A percentile compares a stretch with the other conserved stretches of the same genome.
Evolutionary conservation across 2,113 vertebrate genomes (phyloP).

Genomic region (Steatornis caripensis): DNA sequence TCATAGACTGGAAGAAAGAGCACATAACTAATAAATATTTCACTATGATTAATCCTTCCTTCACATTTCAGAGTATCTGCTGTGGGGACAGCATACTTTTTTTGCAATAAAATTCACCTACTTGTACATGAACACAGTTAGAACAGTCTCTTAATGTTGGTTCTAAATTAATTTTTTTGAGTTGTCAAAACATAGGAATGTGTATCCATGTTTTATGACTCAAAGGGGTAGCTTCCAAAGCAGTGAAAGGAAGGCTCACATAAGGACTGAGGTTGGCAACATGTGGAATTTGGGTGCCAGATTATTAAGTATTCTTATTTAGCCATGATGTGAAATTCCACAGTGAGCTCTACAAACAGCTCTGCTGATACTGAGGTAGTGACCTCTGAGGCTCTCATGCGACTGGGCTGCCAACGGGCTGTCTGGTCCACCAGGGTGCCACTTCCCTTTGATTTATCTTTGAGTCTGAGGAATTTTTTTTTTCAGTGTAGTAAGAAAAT

Average conservation of each 20-base stretch:
- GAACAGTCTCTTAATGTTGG: neutral
- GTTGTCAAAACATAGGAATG: neutral
- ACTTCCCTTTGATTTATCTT: constrained; percentile 54
- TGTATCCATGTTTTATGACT: neutral
- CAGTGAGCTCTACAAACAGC: neutral
- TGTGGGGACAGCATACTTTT: neutral
- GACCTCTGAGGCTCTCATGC: constrained; percentile 45
- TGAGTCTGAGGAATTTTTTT: constrained; percentile 41
- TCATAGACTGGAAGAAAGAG: neutral
- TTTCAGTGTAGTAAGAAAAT: neutral
- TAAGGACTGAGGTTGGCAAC: neutral
- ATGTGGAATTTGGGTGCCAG: constrained; percentile 28
- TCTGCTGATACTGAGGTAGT: constrained; percentile 26
- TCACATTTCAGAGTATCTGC: neutral
- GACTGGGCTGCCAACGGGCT: constrained; percentile 42
- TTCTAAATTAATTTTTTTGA: neutral
- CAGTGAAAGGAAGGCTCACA: neutral
- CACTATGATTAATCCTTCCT: neutral
- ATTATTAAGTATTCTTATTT: constrained; percentile 35
- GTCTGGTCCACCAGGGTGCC: constrained; percentile 38
- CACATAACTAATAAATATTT: neutral
- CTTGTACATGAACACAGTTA: neutral
- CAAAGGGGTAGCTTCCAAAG: neutral
- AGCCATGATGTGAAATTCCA: neutral
- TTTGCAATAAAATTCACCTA: neutral